Evolutionary conservation across 2,888 invertebrate genomes (phyloP).

Genomic region (Bruchidius siliquastri): DNA sequence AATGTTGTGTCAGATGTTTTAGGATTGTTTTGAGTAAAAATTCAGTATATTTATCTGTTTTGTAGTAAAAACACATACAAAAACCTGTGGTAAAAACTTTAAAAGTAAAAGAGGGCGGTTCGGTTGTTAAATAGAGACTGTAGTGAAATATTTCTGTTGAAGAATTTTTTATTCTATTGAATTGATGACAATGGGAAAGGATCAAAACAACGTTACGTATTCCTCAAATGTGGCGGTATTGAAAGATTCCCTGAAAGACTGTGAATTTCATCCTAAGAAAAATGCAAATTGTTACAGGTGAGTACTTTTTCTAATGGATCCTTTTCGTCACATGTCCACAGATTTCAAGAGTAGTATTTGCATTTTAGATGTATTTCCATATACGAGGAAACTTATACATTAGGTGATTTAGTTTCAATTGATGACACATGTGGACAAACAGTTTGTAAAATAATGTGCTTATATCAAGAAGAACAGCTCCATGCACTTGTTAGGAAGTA

Average conservation of each 20-base stretch:
- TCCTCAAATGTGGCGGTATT: background rate
- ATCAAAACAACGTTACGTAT: background rate
- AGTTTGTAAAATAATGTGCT: slow-evolving; percentile 9
- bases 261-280: background rate
- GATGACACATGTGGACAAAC: background rate
- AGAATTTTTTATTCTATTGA: too few relatives aligned
- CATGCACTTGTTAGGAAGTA: slow-evolving; percentile 22
- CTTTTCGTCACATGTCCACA: background rate
- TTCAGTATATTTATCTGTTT: too few relatives aligned
- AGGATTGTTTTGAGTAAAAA: too few relatives aligned
- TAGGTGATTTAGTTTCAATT: background rate
- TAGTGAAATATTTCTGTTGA: too few relatives aligned
- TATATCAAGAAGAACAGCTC: slow-evolving; percentile 7
- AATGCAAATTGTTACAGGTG: background rate
- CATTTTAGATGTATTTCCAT: background rate
- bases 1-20: too few relatives aligned
- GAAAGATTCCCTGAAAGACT: background rate
- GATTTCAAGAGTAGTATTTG: background rate
- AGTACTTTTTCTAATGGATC: background rate
- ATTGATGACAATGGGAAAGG: background rate
- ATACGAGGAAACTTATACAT: background rate
- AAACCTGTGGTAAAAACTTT: too few relatives aligned
- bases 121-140: too few relatives aligned
- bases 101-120: too few relatives aligned
- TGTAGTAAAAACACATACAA: too few relatives aligned